phyloP scores from a whole-genome alignment of 2,797 vertebrate species.

The Onychomys leucogaster region DNA sequence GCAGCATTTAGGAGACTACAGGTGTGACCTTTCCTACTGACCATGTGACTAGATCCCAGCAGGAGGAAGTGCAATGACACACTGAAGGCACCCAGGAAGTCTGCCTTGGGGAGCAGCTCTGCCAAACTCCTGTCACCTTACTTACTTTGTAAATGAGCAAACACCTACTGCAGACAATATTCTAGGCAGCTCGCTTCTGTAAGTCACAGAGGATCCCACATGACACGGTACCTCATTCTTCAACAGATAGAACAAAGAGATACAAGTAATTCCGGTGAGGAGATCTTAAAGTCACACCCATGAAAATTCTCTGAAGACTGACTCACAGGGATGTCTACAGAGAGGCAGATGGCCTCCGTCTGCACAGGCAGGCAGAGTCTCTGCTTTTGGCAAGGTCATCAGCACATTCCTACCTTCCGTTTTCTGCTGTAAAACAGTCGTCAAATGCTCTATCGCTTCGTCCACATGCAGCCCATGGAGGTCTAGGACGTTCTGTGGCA shows the following conservation, averaged over 20 bases:
- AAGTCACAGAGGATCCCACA: background rate
- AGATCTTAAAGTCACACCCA: background rate
- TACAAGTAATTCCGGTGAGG: background rate
- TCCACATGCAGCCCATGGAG: constrained; percentile 98
- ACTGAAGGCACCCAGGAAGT: background rate
- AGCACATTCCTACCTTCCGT: constrained; percentile 89
- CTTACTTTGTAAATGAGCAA: constrained; percentile 30
- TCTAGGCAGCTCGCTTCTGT: constrained; percentile 15
- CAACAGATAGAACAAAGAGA: constrained; percentile 31
- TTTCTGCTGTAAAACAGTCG: constrained; percentile 92
- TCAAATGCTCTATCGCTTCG: constrained; percentile 94
- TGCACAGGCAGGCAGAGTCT: background rate
- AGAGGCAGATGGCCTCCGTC: background rate
- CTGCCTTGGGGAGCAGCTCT: background rate
- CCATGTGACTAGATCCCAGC: background rate
- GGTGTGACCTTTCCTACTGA: background rate
- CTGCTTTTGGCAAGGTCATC: background rate
- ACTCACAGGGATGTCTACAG: background rate
- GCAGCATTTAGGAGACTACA: background rate
- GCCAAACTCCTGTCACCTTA: background rate
- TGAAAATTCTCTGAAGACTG: constrained; percentile 65
- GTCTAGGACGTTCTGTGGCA: constrained; percentile 96
- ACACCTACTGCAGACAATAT: background rate
- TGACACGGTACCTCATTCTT: background rate
- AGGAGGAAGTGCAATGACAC: background rate